Percentiles rank a stretch among this genome's conserved stretches.
Evolutionary conservation across 23 tunicate genomes (phyloP).

Genomic region (Diplosoma virens): DNA sequence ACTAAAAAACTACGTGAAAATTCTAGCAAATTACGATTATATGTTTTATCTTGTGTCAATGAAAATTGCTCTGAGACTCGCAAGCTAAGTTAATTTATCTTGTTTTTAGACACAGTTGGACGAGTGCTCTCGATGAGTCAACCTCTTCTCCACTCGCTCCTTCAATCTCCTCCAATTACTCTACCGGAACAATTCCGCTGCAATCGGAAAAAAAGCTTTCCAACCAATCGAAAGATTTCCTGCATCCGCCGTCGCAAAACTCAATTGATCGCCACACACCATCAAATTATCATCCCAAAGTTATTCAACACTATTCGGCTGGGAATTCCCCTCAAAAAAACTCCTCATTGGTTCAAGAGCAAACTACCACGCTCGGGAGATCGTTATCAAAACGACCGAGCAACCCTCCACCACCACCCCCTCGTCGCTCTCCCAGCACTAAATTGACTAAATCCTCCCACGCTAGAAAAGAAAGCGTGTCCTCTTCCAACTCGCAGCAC

Average conservation of each 20-base stretch:
- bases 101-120: slow-evolving; percentile 8
- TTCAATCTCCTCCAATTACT: background rate
- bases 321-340: too few relatives aligned
- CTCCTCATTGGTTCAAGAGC: background rate
- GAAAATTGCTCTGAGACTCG: too few relatives aligned
- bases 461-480: background rate
- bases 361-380: background rate
- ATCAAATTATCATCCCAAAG: too few relatives aligned
- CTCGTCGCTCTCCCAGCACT: background rate
- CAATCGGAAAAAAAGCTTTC: background rate
- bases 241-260: too few relatives aligned
- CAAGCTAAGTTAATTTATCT: too few relatives aligned
- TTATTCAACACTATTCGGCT: too few relatives aligned
- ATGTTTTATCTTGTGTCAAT: too few relatives aligned
- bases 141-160: background rate
- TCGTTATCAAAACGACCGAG: background rate
- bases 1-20: too few relatives aligned
- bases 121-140: background rate
- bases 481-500: background rate
- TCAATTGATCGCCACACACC: too few relatives aligned
- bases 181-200: background rate
- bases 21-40: too few relatives aligned
- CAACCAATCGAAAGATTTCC: too few relatives aligned
- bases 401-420: background rate
- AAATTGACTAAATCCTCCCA: background rate